Evolutionary conservation across 2,797 vertebrate species (phyloP), one percentile per base, ranked within the genome.

Genomic region (Gymnopithys bicolor): DNA sequence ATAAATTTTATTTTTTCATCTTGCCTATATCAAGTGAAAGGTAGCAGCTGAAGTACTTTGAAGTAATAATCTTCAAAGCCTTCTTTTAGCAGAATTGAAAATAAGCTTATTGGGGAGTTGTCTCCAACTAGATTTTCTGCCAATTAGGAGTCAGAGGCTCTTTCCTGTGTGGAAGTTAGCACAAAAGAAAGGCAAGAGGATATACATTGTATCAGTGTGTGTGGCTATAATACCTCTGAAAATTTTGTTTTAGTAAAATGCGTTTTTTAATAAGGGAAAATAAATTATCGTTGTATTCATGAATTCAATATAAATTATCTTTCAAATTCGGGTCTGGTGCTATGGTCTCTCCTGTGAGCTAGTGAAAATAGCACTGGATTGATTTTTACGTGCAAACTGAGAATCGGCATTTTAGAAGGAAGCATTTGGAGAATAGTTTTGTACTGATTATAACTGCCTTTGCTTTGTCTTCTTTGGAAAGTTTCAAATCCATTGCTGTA

Each of bases 1-100:
- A 94, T 85, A 92, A 96, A 94, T 95, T 88, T 95, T 90, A 70
- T 96, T 97, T 97, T 96, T 87, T 86, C 94, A 92, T 93, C 92
- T 84, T 95, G 76, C 32, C 74, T 22, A 43, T 86, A 80, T 95
- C 71, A 89, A 92, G 62, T 91, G 59, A 93, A 87, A 92, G 45
- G 82, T 84, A 96, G 85, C 62, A 97, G 91, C 52, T 89, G 64
- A 86, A 80, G 39, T 73, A 78, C 71, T 71, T 64, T 93, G 76
- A 93, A 81, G 85, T 64, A 86, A 73, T 62, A 71, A 83, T 67
- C 74, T 92, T 91, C 89, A 94, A 95, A 94, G 76, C 52, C 68
- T 93, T 81, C 41, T 93, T 83, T 90, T 80, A 81, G 37, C 73
- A 85, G 91, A 88, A 73, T 62, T 91, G 67, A 90, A 73, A 76